Percentiles rank a stretch among this genome's conserved stretches.
Evolutionary conservation across 2,113 vertebrate genomes (phyloP).

Genomic region (Macaca nemestrina): DNA sequence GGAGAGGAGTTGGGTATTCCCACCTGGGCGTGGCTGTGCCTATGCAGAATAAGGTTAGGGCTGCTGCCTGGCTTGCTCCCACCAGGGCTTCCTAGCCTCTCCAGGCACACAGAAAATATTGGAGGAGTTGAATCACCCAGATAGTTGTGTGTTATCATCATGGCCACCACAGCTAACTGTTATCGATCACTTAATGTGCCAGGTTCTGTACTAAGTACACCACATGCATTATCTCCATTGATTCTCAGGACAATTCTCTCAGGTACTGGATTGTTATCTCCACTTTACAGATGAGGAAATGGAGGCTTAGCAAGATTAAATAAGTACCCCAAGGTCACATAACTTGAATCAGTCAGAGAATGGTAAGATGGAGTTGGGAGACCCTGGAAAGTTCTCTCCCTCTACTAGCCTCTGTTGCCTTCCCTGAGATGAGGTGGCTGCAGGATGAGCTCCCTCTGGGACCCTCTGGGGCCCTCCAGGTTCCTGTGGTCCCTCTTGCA

Average conservation of each 20-base stretch:
- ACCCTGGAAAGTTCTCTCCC: not conserved
- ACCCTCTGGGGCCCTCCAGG: not conserved
- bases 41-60: not conserved
- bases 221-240: not conserved
- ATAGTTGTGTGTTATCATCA: not conserved
- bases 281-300: conserved; percentile 63
- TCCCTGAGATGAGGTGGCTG: not conserved
- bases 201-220: conserved; percentile 1
- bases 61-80: not conserved
- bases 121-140: not conserved
- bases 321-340: conserved; percentile 11
- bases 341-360: not conserved
- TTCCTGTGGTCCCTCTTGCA: not conserved
- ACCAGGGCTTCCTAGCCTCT: not conserved
- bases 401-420: not conserved
- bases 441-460: not conserved
- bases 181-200: conserved; percentile 60
- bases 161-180: conserved; percentile 23
- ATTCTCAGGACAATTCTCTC: not conserved
- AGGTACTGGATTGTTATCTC: conserved; percentile 13
- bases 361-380: not conserved
- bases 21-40: too few relatives aligned
- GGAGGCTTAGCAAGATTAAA: conserved; percentile 50
- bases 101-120: not conserved
- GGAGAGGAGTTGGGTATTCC: not conserved